These are phyloP conservation scores for Styela plicata DNA, from an alignment of 23 tunicate species.

Conservation along the genomic window DNA sequence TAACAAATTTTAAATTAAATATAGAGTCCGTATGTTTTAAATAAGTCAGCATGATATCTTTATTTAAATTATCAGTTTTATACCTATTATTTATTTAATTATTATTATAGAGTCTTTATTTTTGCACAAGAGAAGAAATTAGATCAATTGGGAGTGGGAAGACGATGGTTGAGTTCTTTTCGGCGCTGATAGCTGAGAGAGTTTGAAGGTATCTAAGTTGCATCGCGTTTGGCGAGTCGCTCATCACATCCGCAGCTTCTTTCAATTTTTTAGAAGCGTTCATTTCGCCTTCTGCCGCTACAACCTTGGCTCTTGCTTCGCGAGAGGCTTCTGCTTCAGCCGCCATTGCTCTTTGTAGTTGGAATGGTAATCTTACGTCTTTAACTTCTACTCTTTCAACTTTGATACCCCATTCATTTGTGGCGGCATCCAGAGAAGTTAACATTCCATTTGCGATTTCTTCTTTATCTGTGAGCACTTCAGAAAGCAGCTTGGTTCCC, in stretches of 20 bases:
- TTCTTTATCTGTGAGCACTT: slow-evolving; percentile 83
- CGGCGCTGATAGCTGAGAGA: slow-evolving; percentile 79
- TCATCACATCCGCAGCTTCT: slow-evolving; percentile 92
- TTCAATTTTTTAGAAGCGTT: slow-evolving; percentile 82
- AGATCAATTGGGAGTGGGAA: slow-evolving; percentile 93
- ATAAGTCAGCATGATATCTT: too few species aligned
- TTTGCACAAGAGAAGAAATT: slow-evolving; percentile 13
- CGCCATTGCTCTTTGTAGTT: slow-evolving; percentile 94
- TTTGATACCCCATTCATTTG: slow-evolving; percentile 92
- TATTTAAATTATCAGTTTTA: too few species aligned
- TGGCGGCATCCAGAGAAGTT: slow-evolving; percentile 58
- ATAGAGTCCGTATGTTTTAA: too few species aligned
- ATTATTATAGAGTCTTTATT: too few species aligned
- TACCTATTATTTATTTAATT: too few species aligned
- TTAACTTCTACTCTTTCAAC: slow-evolving; percentile 90
- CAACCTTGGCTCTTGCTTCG: slow-evolving; percentile 95
- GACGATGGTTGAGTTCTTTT: slow-evolving; percentile 89
- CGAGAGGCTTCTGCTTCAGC: slow-evolving; percentile 97
- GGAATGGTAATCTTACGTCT: slow-evolving; percentile 80
- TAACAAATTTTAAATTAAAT: too few species aligned
- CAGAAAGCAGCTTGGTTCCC: slow-evolving; percentile 70
- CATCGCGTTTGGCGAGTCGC: slow-evolving; percentile 84
- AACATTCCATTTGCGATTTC: slow-evolving; percentile 73
- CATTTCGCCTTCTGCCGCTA: slow-evolving; percentile 99
- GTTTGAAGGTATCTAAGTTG: slow-evolving; percentile 91